phyloP scores from a whole-genome alignment of 2,888 invertebrate species.

The Parnassius glacialis region DNA sequence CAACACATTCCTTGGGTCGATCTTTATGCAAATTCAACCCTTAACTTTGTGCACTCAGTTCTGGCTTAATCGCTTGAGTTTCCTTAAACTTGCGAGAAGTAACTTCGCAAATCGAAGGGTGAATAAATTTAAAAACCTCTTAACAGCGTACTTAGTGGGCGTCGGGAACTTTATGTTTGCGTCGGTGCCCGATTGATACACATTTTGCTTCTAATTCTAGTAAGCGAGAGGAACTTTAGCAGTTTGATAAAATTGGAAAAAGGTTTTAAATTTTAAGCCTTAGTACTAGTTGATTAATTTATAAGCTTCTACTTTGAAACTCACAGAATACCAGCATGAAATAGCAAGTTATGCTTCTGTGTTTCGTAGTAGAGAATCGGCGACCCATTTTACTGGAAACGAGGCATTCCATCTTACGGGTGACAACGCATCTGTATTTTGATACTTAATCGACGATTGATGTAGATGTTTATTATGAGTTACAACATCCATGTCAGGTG shows the following conservation, averaged over 20 bases:
- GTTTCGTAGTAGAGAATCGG: no score
- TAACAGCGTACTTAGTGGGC: constrained; percentile 64
- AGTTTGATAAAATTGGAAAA: constrained; percentile 29
- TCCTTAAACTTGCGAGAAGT: constrained; percentile 61
- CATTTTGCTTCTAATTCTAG: constrained; percentile 54
- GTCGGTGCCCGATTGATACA: constrained; percentile 42
- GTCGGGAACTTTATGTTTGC: constrained; percentile 68
- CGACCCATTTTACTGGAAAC: no score
- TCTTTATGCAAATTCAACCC: constrained; percentile 76
- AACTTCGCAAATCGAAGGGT: constrained; percentile 72
- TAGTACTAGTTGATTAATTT: no score
- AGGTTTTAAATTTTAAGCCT: background rate
- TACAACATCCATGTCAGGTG: no score
- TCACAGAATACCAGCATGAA: no score
- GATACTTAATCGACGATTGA: no score
- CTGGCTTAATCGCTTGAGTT: constrained; percentile 73
- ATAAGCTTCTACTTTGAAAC: no score
- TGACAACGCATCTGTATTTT: no score
- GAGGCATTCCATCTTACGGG: no score
- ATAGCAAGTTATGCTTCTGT: no score
- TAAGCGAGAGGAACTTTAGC: constrained; percentile 42
- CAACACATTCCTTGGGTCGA: constrained; percentile 45
- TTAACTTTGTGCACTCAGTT: constrained; percentile 67
- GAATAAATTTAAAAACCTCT: constrained; percentile 79
- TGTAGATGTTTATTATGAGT: no score